phyloP scores from a whole-genome alignment of 92 coral and sea anemone species.

The Porites divaricata region DNA sequence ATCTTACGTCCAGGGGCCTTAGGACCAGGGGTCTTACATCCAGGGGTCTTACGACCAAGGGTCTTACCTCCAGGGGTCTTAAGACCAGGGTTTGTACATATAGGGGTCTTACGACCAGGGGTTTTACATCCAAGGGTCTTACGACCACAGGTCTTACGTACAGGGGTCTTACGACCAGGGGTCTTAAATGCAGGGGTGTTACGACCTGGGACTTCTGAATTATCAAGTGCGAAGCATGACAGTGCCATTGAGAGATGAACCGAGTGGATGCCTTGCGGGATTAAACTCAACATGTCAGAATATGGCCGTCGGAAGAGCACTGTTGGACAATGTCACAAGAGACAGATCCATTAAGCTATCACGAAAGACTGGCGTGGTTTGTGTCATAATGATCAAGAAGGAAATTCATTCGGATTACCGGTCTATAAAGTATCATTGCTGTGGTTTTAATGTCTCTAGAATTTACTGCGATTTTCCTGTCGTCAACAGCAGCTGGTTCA shows the following conservation, averaged over 20 bases:
- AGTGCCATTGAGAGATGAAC: background rate
- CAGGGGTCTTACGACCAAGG: no score
- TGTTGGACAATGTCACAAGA: background rate
- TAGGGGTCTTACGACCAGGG: no score
- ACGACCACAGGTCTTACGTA: no score
- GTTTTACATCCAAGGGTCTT: no score
- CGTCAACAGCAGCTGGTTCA: background rate
- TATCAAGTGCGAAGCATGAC: background rate
- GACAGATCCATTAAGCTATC: background rate
- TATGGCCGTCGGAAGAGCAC: background rate
- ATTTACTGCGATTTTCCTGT: background rate
- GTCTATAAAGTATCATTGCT: background rate
- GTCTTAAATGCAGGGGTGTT: no score
- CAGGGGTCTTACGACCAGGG: no score
- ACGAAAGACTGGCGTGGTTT: background rate
- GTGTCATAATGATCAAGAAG: background rate
- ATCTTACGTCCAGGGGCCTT: no score
- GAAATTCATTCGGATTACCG: background rate
- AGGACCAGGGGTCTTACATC: no score
- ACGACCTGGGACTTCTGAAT: no score
- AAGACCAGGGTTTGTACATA: no score
- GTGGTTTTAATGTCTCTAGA: background rate
- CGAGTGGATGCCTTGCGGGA: background rate
- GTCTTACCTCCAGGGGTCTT: no score
- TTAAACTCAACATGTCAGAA: background rate